Percentiles rank a stretch among this genome's conserved stretches.
Conservation (phyloP, 2,113 vertebrate genomes). For the Xenopus borealis region DNA sequence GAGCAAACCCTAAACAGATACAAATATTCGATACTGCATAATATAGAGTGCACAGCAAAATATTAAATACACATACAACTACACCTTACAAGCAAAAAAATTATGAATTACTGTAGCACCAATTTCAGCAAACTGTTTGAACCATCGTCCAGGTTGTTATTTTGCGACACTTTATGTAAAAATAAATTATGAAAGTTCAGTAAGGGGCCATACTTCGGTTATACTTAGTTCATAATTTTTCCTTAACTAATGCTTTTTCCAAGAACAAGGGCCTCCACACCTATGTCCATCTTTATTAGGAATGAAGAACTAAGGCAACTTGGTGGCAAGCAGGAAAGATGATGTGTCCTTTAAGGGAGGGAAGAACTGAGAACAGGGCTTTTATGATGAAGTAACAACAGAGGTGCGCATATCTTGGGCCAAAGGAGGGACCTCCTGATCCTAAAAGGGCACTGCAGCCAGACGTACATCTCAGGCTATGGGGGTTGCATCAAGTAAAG, state of each 20-base stretch:
- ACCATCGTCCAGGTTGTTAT: too few species aligned
- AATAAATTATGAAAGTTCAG: too few species aligned
- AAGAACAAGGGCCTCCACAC: background rate
- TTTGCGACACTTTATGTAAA: too few species aligned
- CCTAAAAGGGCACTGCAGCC: conserved; percentile 13
- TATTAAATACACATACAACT: background rate
- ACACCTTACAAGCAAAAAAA: too few species aligned
- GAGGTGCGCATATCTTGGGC: conserved; percentile 10
- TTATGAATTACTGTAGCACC: too few species aligned
- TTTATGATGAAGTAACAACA: conserved; percentile 3
- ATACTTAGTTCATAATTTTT: too few species aligned
- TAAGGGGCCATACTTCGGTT: too few species aligned
- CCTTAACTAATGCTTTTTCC: too few species aligned
- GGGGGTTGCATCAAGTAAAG: conserved; percentile 9
- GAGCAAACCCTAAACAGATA: too few species aligned
- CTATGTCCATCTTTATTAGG: conserved; percentile 26
- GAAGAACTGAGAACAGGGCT: conserved; percentile 1
- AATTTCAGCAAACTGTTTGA: too few species aligned
- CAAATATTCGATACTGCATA: background rate
- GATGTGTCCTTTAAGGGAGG: conserved; percentile 15
- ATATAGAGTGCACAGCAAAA: background rate
- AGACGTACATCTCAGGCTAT: conserved; percentile 23
- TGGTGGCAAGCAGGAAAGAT: conserved; percentile 11
- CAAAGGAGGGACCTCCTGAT: background rate
- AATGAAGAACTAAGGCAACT: background rate